Percentiles rank a stretch among this genome's conserved stretches.
These are phyloP conservation scores for Cynoglossus semilaevis DNA, from an alignment of 2,113 vertebrate species.

Conservation along the genomic window DNA sequence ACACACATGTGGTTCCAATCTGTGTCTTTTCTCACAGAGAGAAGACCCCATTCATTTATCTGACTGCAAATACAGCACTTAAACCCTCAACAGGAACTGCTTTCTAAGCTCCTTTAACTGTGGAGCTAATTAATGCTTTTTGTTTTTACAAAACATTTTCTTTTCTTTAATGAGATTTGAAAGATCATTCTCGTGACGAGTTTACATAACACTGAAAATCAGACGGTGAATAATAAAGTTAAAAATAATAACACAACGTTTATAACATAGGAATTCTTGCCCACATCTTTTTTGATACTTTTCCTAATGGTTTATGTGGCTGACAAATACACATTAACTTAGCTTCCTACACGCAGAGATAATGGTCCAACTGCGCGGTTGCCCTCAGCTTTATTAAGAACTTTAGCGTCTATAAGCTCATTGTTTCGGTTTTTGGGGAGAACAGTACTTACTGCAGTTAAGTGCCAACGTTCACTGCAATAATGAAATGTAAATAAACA, in stretches of 20 bases:
- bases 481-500: too few species aligned
- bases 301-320: too few species aligned
- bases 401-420: slow-evolving; percentile 8
- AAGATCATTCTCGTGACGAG: neutral
- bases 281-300: too few species aligned
- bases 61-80: slow-evolving; percentile 60
- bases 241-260: too few species aligned
- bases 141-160: too few species aligned
- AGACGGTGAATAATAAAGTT: too few species aligned
- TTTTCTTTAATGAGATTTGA: neutral
- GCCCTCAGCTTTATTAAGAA: neutral
- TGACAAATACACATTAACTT: neutral
- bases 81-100: slow-evolving; percentile 39
- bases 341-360: neutral
- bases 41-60: slow-evolving; percentile 56
- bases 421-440: slow-evolving; percentile 13
- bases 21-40: slow-evolving; percentile 60
- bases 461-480: too few species aligned
- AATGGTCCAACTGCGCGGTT: neutral
- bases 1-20: slow-evolving; percentile 68
- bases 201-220: too few species aligned
- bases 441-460: too few species aligned
- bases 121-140: slow-evolving; percentile 18
- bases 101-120: slow-evolving; percentile 28
- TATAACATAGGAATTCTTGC: too few species aligned